Evolutionary conservation across 53 echinoderm and acorn worm species (phyloP).

Genomic region (Zoroaster sp.): DNA sequence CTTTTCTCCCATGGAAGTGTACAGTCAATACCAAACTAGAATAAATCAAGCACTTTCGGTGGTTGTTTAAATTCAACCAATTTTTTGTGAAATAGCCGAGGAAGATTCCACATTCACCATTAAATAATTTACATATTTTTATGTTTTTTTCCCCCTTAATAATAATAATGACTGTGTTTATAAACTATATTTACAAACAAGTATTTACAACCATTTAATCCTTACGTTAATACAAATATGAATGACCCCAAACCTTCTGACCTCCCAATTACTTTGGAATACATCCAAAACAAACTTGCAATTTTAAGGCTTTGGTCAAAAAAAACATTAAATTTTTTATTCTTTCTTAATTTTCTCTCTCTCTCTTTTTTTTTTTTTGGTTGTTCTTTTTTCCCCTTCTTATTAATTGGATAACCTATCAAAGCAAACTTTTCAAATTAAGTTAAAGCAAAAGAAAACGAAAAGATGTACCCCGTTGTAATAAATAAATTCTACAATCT

Average conservation of each 20-base stretch:
- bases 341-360: background rate
- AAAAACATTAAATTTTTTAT: background rate
- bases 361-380: background rate
- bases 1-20: background rate
- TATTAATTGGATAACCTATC: background rate
- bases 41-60: background rate
- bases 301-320: slow-evolving; percentile 50
- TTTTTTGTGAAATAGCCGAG: background rate
- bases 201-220: slow-evolving; percentile 32
- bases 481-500: slow-evolving; percentile 26
- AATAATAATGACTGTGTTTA: slow-evolving; percentile 13
- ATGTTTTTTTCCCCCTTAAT: background rate
- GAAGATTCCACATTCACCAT: slow-evolving; percentile 50
- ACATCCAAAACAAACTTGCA: slow-evolving; percentile 15
- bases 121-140: slow-evolving; percentile 47
- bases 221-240: slow-evolving; percentile 25
- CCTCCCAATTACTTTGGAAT: slow-evolving; percentile 16
- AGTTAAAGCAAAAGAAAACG: background rate
- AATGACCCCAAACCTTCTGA: background rate
- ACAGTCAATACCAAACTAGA: background rate
- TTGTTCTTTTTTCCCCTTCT: background rate
- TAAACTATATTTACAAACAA: slow-evolving; percentile 60
- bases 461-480: background rate
- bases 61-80: background rate
- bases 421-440: background rate